These are phyloP conservation scores for Amiota communis DNA, from an alignment of 2,888 invertebrate genomes.

Conservation along the genomic window DNA sequence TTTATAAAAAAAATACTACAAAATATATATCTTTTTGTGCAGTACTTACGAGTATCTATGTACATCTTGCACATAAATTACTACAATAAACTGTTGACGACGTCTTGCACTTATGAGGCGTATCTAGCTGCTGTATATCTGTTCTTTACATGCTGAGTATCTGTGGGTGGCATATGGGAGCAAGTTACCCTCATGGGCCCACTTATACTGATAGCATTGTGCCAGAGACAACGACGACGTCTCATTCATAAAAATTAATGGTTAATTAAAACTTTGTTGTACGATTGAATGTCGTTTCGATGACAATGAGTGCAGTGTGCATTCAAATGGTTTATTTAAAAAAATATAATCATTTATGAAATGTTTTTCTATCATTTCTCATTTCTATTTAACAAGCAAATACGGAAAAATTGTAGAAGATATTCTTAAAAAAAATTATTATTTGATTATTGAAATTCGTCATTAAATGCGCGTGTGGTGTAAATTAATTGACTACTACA, in stretches of 20 bases:
- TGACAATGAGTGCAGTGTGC: background rate
- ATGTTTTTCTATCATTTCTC: background rate
- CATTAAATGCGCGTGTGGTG: background rate
- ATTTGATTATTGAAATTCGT: too few species aligned
- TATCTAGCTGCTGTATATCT: background rate
- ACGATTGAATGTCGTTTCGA: background rate
- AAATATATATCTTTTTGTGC: background rate
- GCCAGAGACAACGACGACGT: background rate
- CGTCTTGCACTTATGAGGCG: background rate
- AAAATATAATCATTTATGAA: background rate
- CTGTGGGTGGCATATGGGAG: background rate
- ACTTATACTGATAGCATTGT: background rate
- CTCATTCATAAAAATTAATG: constrained; percentile 20
- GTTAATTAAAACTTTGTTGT: too few species aligned
- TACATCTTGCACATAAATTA: constrained; percentile 15
- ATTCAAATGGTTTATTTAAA: constrained; percentile 16
- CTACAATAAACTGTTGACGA: constrained; percentile 2
- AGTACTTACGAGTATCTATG: background rate
- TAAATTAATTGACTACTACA: too few species aligned
- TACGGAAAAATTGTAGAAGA: background rate
- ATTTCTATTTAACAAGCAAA: background rate
- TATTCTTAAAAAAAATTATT: background rate
- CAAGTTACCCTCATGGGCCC: background rate
- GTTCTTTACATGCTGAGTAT: background rate
- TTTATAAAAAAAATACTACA: background rate